phyloP scores from a whole-genome alignment of 2,888 invertebrate species.

The Antheraea assamensis region DNA sequence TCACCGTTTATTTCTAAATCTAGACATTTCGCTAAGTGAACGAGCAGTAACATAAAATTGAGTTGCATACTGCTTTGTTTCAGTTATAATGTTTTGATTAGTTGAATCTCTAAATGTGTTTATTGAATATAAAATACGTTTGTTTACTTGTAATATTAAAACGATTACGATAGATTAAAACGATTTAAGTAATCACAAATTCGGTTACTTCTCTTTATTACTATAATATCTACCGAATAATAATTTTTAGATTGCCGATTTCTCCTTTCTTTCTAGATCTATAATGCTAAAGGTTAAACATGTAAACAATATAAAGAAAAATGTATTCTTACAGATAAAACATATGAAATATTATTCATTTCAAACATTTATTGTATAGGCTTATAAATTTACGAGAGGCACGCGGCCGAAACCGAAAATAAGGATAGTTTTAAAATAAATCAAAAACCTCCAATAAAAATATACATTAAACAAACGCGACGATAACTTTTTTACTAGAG shows the following conservation, averaged over 20 bases:
- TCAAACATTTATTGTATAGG: background rate
- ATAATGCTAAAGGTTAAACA: no score
- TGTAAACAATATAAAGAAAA: background rate
- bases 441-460: constrained; percentile 3
- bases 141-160: background rate
- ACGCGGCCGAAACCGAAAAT: background rate
- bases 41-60: background rate
- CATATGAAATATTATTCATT: background rate
- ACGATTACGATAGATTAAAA: no score
- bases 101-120: background rate
- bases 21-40: constrained; percentile 3
- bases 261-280: background rate
- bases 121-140: background rate
- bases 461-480: background rate
- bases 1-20: constrained; percentile 28
- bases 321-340: background rate
- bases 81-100: background rate
- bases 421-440: background rate
- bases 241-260: background rate
- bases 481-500: constrained; percentile 3
- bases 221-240: no score
- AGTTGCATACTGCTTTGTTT: constrained; percentile 6
- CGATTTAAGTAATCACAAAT: no score
- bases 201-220: no score
- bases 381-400: background rate